phyloP scores from a whole-genome alignment of 2,113 vertebrate species.

The Pseudopodoces humilis region DNA sequence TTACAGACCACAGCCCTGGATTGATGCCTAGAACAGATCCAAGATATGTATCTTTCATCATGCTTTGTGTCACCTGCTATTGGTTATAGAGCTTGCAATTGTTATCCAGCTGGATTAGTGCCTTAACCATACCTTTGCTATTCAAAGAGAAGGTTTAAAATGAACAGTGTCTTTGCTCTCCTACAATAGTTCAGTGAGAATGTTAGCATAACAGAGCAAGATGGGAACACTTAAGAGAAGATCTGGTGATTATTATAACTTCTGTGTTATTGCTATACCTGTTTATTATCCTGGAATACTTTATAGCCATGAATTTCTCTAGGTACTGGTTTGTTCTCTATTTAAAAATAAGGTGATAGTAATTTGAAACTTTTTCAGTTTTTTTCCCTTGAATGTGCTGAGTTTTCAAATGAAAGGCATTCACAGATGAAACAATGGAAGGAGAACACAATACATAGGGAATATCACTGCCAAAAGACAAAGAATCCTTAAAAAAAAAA shows the following conservation, averaged over 20 bases:
- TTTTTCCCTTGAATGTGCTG: background rate
- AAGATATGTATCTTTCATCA: constrained; percentile 39
- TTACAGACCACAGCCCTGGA: background rate
- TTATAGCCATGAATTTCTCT: background rate
- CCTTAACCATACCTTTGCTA: constrained; percentile 51
- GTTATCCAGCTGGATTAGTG: constrained; percentile 45
- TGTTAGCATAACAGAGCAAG: constrained; percentile 51
- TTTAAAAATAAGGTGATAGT: background rate
- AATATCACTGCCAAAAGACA: background rate
- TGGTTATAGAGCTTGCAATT: constrained; percentile 54
- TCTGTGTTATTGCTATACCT: background rate
- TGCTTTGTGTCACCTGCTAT: constrained; percentile 42
- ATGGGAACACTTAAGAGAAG: constrained; percentile 40
- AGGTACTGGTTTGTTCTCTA: background rate
- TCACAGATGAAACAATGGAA: background rate
- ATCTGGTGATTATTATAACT: constrained; percentile 30
- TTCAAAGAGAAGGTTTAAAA: constrained; percentile 45
- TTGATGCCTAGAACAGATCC: constrained; percentile 7
- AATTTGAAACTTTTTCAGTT: background rate
- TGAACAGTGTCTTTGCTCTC: constrained; percentile 41
- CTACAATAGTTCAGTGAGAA: constrained; percentile 38
- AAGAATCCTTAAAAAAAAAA: background rate
- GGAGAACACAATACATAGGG: background rate
- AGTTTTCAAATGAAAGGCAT: background rate
- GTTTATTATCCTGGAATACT: constrained; percentile 41